A percentile compares a stretch with the other conserved stretches of the same genome.
Conservation (phyloP, 2,888 invertebrate genomes). For the Malthinus seriepunctatus region DNA sequence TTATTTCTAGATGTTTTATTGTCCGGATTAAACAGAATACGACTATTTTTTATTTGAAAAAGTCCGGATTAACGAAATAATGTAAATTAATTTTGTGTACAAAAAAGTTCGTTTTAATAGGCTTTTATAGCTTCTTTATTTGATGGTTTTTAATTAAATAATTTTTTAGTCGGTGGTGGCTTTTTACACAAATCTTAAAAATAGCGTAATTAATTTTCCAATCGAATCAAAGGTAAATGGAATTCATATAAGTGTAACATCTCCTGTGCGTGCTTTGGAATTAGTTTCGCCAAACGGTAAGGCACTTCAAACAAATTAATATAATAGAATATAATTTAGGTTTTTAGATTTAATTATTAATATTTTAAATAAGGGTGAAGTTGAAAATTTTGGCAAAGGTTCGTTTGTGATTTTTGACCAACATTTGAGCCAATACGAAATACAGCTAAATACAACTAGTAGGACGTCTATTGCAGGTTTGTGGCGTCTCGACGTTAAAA, state of each 20-base stretch:
- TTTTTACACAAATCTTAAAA: constrained; percentile 29
- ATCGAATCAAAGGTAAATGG: constrained; percentile 49
- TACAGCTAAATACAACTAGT: constrained; percentile 40
- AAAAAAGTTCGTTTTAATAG: too few relatives aligned
- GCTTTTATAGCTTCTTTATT: not conserved
- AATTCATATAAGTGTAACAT: constrained; percentile 41
- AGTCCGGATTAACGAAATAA: too few relatives aligned
- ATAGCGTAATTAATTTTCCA: constrained; percentile 51
- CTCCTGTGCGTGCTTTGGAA: constrained; percentile 30
- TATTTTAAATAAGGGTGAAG: constrained; percentile 56
- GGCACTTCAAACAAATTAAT: not conserved
- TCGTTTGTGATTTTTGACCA: constrained; percentile 40
- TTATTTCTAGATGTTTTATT: too few relatives aligned
- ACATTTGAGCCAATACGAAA: constrained; percentile 43
- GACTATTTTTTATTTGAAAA: not conserved
- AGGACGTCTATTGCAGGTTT: constrained; percentile 38
- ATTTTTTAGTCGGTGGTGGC: constrained; percentile 31
- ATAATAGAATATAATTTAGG: too few relatives aligned
- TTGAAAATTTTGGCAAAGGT: constrained; percentile 54
- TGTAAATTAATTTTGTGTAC: too few relatives aligned
- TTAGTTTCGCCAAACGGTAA: constrained; percentile 43
- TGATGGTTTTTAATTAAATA: not conserved
- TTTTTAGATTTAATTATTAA: constrained; percentile 58
- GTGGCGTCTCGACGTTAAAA: constrained; percentile 43
- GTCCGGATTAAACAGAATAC: not conserved